Base-by-base conservation (phyloP, 2,113 vertebrate genomes). In the Acrocephalus arundinaceus region DNA sequence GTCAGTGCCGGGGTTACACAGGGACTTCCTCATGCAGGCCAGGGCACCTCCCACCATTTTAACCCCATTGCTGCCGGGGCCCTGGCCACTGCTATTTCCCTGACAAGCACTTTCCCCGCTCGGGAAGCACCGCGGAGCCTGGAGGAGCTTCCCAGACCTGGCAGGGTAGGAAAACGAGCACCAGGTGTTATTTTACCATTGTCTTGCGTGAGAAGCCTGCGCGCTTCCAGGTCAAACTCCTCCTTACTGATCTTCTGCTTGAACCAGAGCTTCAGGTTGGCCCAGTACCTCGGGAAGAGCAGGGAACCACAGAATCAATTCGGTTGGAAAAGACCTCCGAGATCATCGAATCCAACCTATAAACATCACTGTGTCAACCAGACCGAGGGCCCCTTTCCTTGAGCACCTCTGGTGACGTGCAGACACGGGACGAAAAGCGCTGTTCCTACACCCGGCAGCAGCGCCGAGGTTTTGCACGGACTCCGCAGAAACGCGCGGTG, bases 241-340 rank as follows among this genome's bases (percentile, higher is more conserved):
- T 99, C 99, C 79, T 99, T 99, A 81, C 99, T 99, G 95, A 99
- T 99, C 97, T 99, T 99, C 76, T 99, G 99, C 95, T 99, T 99
- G 96, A 99, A 99, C 99, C 99, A 99, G 5, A 99, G 96, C 90
- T 99, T 99, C 73, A 99, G 73, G 95, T 99, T 99, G 39, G 99
- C 99, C 99, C 99, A 99, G 94, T 99, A 99, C 94, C 99, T 99
- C 90, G 23, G 37, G 41, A 24, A 70, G 10, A 84, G 45, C 9
- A 2, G 23, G 41, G 31, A 51, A 52, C 19, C 55, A 55, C n/a
- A 28, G 25, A 57, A 33, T 51, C 31, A 88, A 1, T 3, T 3
- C 6, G 30, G 9, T 2, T 58, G 41, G 25, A 58, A 58, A 65
- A 52, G 19, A 61, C 15, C 23, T 23, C 27, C 18, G 21, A 22